Base-by-base conservation (phyloP, 2,888 invertebrate genomes). In the Malacosoma neustria region DNA sequence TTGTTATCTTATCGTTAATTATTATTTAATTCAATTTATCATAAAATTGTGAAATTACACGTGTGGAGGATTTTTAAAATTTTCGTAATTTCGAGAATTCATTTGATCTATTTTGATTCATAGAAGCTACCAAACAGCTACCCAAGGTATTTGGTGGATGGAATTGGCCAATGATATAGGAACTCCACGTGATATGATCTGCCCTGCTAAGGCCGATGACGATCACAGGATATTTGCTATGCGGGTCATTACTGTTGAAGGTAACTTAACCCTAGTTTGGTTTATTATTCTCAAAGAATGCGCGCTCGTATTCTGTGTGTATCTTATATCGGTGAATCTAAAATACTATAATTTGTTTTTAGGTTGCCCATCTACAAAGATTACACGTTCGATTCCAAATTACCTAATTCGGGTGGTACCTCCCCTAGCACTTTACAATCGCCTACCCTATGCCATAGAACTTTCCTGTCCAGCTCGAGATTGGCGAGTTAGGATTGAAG, bases 121-220 rank as follows among this genome's bases (percentile, higher is more conserved):
- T 54, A 91, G 89, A 51, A 91, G 90, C 40, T 92, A 92, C 61
- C 90, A 91, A 54, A 88, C 91, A 7, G 91, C 92, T 14, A 89
- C 89, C 1, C 88, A 88, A 40, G 91, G 92, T 1, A 89, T 94
- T 32, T 94, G 93, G 91, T 95, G 94, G 94, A 90, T 89, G 75
- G 93, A 94, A 48, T 69, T 94, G 41, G 90, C 89, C 0, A 88
- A 87, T 3, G 90, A 91, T 49, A 74, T 91, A 41, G 92, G 91
- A 33, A 86, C 86, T 1, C 87, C 91, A 1, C 88, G 90, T 40
- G 91, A 92, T 54, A 77, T 93, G 48, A 87, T 88, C 40, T 95
- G 94, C 58, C 87, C 87, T 3, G 88, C 91, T 3, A 90, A 91
- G 58, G 87, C 81, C 6, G 87, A 87, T 5, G 82, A 84, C 0